Base-by-base conservation (phyloP, 1,140 invertebrate species). In the Orius insidiosus region DNA sequence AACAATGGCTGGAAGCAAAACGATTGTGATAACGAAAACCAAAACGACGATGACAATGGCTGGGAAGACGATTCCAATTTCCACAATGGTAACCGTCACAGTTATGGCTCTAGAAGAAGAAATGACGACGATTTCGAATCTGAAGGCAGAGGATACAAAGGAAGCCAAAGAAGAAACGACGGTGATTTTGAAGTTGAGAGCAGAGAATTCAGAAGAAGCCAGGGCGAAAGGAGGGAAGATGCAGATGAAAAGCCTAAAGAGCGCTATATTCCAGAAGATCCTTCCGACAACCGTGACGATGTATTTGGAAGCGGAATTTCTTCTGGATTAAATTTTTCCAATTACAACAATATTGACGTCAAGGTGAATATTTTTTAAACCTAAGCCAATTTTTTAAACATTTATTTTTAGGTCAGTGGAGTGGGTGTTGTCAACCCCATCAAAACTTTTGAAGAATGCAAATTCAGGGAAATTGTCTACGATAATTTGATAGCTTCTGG, bases 241-340 rank as follows among this genome's bases (percentile, higher is more conserved):
- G n/a, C 8, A 54, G 34, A 58, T 57, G 65, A 69, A 58, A 69
- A 66, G 57, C 54, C 65, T 8, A 66, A 69, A 3, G 75, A 79
- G 49, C 68, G 70, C 2, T 96, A 96, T 53, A 74, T 92, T 43
- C 90, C 92, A 0, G 76, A 77, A 0, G 80, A 88, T 18, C 70
- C 78, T 1, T 68, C 70, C 1, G 67, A 70, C 1, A 73, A 83
- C 50, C 82, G 85, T 42, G 63, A 68, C 1, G 74, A 74, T 34
- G 67, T 90, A 4, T 88, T 86, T 54, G 68, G 67, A 18, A 71
- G 65, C 32, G 75, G 72, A 0, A 81, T 85, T 5, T 67, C 71
- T 2, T 70, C 70, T 5, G 90, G 90, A 0, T 86, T 89, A 5
- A 93, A 96, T 60, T 95, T 96, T 60, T 69, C 77, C 24, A 85